These are phyloP conservation scores for Reinhardtius hippoglossoides DNA, from an alignment of 2,113 vertebrate species.

Conservation along the genomic window DNA sequence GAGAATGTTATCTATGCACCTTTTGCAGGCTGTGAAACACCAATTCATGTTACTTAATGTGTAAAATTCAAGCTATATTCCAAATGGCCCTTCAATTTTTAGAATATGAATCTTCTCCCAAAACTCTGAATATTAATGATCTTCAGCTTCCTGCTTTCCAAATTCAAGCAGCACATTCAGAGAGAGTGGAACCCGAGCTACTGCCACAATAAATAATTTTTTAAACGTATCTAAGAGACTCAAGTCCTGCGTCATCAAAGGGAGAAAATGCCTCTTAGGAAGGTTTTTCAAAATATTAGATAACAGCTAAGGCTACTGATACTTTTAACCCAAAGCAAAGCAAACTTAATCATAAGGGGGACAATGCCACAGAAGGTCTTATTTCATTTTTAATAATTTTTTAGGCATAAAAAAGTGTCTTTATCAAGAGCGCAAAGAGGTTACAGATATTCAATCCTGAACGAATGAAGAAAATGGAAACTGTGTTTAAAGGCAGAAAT, in stretches of 20 bases:
- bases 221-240: not conserved
- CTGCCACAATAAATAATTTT: not conserved
- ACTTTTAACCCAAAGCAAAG: not conserved
- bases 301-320: not conserved
- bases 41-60: not conserved
- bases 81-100: not conserved
- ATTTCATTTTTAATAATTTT: too few relatives aligned
- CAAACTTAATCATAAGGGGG: too few relatives aligned
- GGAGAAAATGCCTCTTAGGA: not conserved
- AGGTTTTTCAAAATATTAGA: not conserved
- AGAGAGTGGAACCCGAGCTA: not conserved
- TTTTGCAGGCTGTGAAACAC: too few relatives aligned
- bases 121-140: not conserved
- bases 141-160: not conserved
- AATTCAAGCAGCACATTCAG: not conserved
- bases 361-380: too few relatives aligned
- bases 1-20: too few relatives aligned
- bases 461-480: not conserved
- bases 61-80: not conserved
- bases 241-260: not conserved
- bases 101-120: not conserved
- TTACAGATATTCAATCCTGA: not conserved
- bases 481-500: too few relatives aligned
- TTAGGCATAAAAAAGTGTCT: not conserved
- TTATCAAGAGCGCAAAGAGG: too few relatives aligned